phyloP scores from a whole-genome alignment of 2,113 vertebrate species.

The Quiscalus mexicanus region DNA sequence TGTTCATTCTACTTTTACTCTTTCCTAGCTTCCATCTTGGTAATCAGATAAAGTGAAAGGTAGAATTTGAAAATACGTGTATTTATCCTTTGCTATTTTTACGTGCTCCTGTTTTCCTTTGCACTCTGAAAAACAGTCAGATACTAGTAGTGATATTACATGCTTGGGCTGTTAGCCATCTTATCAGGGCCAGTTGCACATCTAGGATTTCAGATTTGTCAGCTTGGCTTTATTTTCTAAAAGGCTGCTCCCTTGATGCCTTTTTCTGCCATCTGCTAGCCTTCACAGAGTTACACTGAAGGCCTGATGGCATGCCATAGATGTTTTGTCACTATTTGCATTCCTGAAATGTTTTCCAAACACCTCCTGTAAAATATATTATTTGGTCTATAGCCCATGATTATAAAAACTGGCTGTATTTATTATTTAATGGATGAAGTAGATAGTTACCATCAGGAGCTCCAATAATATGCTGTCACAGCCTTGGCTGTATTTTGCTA shows the following conservation, averaged over 20 bases:
- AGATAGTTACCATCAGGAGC: not conserved
- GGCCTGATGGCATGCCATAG: not conserved
- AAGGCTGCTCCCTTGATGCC: not conserved
- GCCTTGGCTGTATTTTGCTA: not conserved
- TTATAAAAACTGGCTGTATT: not conserved
- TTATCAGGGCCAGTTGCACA: conserved; percentile 3
- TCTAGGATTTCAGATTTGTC: conserved; percentile 3
- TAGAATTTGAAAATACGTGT: not conserved
- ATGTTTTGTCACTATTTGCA: not conserved
- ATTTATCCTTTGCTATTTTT: not conserved
- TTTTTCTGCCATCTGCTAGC: conserved; percentile 30
- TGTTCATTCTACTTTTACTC: not conserved
- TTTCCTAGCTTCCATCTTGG: not conserved
- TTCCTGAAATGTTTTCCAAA: not conserved
- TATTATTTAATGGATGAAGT: not conserved
- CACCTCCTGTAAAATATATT: not conserved
- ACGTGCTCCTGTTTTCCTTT: not conserved
- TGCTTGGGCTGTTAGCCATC: conserved; percentile 1
- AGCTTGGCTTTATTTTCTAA: conserved; percentile 6
- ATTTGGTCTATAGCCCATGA: not conserved
- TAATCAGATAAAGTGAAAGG: not conserved
- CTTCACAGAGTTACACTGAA: not conserved
- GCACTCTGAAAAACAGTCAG: not conserved
- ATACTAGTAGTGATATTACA: not conserved
- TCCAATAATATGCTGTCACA: not conserved